phyloP scores from a whole-genome alignment of 2,888 invertebrate genomes.

The Phrixothrix hirtus region DNA sequence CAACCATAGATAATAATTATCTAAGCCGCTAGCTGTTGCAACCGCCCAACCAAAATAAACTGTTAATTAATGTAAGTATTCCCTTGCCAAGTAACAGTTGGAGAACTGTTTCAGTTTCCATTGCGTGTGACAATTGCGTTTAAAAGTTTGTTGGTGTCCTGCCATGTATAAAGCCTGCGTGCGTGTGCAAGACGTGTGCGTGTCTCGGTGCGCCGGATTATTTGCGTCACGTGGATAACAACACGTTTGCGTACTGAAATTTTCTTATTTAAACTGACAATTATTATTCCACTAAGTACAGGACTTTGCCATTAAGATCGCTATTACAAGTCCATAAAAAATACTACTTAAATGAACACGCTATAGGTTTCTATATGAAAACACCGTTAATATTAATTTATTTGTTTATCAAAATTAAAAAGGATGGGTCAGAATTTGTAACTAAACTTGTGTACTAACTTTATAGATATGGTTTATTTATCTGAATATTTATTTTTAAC shows the following conservation, averaged over 20 bases:
- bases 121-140: slow-evolving; percentile 39
- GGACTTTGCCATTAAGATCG: slow-evolving; percentile 8
- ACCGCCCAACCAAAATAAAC: slow-evolving; percentile 17
- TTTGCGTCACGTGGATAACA: slow-evolving; percentile 30
- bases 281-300: slow-evolving; percentile 19
- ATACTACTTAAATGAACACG: slow-evolving; percentile 1
- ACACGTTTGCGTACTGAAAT: slow-evolving; percentile 28
- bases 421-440: too few species aligned
- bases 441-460: too few species aligned
- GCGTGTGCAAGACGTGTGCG: slow-evolving; percentile 34
- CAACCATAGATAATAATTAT: slow-evolving; percentile 32
- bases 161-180: slow-evolving; percentile 34
- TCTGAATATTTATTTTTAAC: too few species aligned
- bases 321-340: slow-evolving; percentile 4
- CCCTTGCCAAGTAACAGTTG: slow-evolving; percentile 18
- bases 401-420: too few species aligned
- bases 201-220: slow-evolving; percentile 26
- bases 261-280: slow-evolving; percentile 28
- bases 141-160: slow-evolving; percentile 37
- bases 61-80: slow-evolving; percentile 14
- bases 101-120: slow-evolving; percentile 26
- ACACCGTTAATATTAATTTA: neutral
- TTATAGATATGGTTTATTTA: too few species aligned
- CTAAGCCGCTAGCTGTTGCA: slow-evolving; percentile 25
- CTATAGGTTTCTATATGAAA: neutral